Base-by-base conservation (phyloP, 2,888 invertebrate species). In the Sphinx pinastri region DNA sequence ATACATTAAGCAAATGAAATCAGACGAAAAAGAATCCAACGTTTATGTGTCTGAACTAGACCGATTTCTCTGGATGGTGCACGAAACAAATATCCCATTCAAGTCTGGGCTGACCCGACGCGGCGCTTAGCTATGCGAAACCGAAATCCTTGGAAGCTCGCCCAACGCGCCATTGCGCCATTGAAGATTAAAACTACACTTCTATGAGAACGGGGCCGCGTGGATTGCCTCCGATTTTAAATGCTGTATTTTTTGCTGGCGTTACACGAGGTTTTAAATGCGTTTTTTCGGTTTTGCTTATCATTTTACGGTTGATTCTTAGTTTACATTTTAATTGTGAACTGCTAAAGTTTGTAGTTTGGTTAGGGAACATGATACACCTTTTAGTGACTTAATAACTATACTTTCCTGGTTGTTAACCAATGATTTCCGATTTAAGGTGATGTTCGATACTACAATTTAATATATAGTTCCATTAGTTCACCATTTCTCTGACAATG, bases 111-210 rank as follows among this genome's bases (percentile, higher is more conserved):
- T 47, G 60, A 63, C 60, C 60, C 47, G 60, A 47, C 60, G 60
- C 8, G 47, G 19, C 51, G 68, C 59, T 68, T 68, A 59, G 68
- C 59, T 68, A 49, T 58, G 59, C 52, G 68, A 68, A 69, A 69
- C 51, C 52, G 8, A 59, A 69, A 69, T 51, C 16, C 16, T 60
- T 69, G 69, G 69, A 69, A 69, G 16, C 13, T 51, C 59, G 60
- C 69, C 60, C 69, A 51, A 52, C 45, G 2, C 51, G 16, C 59
- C 59, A 31, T n/a, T 19, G 14, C 58, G n/a, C 25, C 68, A 58
- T 49, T 51, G n/a, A 68, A 68, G 19, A 59, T 59, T 25, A 68
- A 19, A 68, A 59, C 13, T 68, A n/a, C 19, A 68, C 31, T 68
- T 57, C 68, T 10, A 31, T 47, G 60, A 16, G 47, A 63, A 31